Base-by-base conservation (phyloP, 2,888 invertebrate genomes). In the Drosophila suboccidentalis region DNA sequence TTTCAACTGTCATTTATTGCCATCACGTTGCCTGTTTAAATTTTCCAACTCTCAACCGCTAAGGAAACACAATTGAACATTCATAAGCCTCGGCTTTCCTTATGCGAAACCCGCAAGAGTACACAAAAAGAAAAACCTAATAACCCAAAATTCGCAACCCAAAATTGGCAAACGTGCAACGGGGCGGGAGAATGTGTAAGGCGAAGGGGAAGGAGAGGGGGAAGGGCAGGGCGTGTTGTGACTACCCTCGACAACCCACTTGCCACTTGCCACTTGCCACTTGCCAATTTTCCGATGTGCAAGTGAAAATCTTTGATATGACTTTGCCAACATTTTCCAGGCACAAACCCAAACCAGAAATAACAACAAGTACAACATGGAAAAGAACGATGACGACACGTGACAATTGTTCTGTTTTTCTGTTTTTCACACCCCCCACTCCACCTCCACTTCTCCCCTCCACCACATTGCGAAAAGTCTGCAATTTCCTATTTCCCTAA, bases 1-100 rank as follows among this genome's bases (percentile, higher is more conserved):
- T 67, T 75, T 75, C 70, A 71, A 78, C 77, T 81, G 89, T 90
- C 90, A 85, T 80, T 85, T 82, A 86, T 79, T 69, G 80, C 69
- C 70, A 61, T 61, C 46, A 63, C 47, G 39, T 26, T 43, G 71
- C 60, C 75, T 66, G 73, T 80, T 90, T 76, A 80, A 83, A 72
- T 72, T 65, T 68, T 47, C 43, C 50, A 46, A 55, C 53, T 51
- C 54, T 53, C 57, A 50, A 50, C 77, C 69, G 50, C 77, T 68
- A 50, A 71, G n/a, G 9, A 81, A 77, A 83, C 71, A 74, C 89
- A 83, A 80, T 78, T 80, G 77, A 82, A 80, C 85, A 90, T 75
- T 79, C 78, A 90, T 81, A 83, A 75, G 75, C 77, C 60, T 44
- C 38, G 41, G 61, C 46, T 44, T 44, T 19, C 44, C 26, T 34